These are phyloP conservation scores for Daubentonia madagascariensis DNA, from an alignment of 2,113 vertebrate species.

Conservation along the genomic window DNA sequence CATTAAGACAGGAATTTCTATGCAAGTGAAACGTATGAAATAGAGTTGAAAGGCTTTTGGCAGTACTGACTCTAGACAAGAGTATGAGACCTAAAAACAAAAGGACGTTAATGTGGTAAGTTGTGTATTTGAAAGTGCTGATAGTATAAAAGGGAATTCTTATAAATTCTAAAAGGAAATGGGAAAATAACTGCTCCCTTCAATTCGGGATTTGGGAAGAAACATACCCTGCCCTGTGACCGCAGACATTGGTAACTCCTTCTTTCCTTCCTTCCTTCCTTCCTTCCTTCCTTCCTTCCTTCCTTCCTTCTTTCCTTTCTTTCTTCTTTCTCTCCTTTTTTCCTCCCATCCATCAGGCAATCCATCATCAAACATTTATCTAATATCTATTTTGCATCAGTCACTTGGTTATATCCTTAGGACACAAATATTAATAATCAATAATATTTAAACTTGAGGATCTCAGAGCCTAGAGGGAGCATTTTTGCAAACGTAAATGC, in stretches of 20 bases:
- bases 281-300: no score
- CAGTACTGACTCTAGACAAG: neutral
- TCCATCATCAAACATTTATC: neutral
- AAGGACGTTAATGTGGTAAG: neutral
- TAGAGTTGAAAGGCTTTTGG: neutral
- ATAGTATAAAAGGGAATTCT: neutral
- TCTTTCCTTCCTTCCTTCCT: neutral
- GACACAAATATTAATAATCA: neutral
- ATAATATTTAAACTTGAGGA: neutral
- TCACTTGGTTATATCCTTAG: neutral
- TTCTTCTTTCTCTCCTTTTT: accelerated
- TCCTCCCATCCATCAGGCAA: neutral
- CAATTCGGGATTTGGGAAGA: neutral
- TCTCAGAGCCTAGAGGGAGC: neutral
- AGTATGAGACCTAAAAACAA: neutral
- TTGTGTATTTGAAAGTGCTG: neutral
- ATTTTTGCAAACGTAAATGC: neutral
- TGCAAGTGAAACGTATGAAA: neutral
- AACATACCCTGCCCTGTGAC: neutral
- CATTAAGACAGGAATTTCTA: neutral
- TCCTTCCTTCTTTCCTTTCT: accelerated
- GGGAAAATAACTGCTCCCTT: neutral
- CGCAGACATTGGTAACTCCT: neutral
- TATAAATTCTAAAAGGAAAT: neutral
- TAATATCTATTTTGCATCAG: neutral